Evolutionary conservation across 2,797 vertebrate genomes (phyloP).

Genomic region (Emydoidea blandingii): DNA sequence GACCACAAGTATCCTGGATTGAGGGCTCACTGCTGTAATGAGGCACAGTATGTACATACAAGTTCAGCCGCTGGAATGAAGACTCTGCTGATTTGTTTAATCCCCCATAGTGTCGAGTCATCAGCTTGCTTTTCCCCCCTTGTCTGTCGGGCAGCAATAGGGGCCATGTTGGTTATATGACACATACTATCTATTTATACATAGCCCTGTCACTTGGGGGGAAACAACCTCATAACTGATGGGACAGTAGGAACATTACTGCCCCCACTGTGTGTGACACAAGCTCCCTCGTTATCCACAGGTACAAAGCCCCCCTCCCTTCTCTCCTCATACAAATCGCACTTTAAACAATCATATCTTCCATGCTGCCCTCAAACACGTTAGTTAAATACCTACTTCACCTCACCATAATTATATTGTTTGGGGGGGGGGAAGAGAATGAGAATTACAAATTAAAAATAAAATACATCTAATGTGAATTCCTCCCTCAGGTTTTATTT

Average conservation of each 20-base stretch:
- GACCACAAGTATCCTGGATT: background rate
- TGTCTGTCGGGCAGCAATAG: background rate
- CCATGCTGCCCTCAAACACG: background rate
- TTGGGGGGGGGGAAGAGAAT: background rate
- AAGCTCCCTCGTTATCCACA: background rate
- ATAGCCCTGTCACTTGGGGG: background rate
- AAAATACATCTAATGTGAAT: background rate
- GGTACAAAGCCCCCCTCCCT: accelerated
- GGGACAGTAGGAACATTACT: background rate
- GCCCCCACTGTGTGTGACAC: background rate
- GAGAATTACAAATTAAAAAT: background rate
- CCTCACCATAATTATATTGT: background rate
- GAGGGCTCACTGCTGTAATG: background rate
- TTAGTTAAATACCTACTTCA: background rate
- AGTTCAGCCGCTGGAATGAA: background rate
- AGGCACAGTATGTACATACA: background rate
- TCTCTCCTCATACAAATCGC: background rate
- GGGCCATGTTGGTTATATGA: background rate
- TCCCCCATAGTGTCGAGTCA: background rate
- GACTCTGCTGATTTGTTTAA: background rate
- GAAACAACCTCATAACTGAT: background rate
- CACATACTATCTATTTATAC: background rate
- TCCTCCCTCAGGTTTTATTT: too few species aligned
- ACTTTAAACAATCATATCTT: background rate
- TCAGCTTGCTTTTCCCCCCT: background rate